phyloP scores from a whole-genome alignment of 2,113 vertebrate species.

The Gallinago jamesoni region DNA sequence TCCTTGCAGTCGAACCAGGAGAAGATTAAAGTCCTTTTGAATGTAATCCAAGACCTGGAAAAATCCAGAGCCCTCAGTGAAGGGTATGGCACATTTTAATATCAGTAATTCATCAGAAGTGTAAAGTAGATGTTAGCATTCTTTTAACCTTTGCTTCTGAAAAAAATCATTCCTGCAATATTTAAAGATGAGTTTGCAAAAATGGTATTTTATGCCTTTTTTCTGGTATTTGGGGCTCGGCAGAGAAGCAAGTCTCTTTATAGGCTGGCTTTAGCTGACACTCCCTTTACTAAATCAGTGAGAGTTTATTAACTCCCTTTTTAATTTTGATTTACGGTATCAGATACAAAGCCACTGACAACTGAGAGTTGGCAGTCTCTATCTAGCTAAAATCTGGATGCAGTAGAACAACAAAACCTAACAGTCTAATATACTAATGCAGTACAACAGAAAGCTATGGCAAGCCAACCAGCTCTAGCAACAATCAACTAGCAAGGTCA shows the following conservation, averaged over 20 bases:
- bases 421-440: background rate
- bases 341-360: background rate
- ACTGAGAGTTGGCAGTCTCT: background rate
- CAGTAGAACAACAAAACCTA: background rate
- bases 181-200: background rate
- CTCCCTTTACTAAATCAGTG: background rate
- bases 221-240: background rate
- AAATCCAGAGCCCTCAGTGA: conserved; percentile 94
- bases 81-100: conserved; percentile 82
- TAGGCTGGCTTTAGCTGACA: background rate
- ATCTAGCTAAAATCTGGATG: background rate
- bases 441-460: background rate
- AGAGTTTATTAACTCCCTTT: background rate
- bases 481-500: background rate
- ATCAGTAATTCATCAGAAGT: background rate
- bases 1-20: conserved; percentile 94
- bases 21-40: conserved; percentile 98
- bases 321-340: background rate
- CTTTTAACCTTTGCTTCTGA: background rate
- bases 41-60: conserved; percentile 98
- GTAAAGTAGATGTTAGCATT: background rate
- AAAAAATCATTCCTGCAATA: background rate
- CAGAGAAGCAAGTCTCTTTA: background rate
- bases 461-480: background rate
- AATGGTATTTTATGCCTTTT: background rate